A percentile compares a stretch with the other conserved stretches of the same genome.
Conservation (phyloP, 2,797 vertebrate species). For the Psittacula derbiana region DNA sequence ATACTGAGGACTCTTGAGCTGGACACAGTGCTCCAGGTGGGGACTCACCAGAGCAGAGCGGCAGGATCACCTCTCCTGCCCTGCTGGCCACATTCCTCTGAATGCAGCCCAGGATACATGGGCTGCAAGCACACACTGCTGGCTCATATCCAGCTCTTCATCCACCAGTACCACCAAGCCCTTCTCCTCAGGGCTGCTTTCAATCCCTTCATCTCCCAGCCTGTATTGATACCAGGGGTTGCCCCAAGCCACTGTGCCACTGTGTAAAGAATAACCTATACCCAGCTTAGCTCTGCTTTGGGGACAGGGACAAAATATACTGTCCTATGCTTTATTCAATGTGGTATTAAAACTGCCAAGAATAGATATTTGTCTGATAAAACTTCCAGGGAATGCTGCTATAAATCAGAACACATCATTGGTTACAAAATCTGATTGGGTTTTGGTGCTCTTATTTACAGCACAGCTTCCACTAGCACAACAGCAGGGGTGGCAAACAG, state of each 20-base stretch:
- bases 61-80: not conserved
- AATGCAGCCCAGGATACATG: not conserved
- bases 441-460: not conserved
- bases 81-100: not conserved
- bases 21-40: not conserved
- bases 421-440: not conserved
- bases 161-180: not conserved
- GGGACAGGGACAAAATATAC: not conserved
- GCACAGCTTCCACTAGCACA: not conserved
- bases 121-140: not conserved
- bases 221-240: not conserved
- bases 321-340: not conserved
- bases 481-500: not conserved
- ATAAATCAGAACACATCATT: not conserved
- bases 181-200: not conserved
- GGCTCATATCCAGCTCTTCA: not conserved
- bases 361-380: not conserved
- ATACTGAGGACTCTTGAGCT: not conserved
- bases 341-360: not conserved
- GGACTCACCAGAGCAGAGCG: not conserved
- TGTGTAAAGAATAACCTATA: not conserved
- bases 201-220: not conserved
- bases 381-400: not conserved
- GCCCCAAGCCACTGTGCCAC: not conserved
- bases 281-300: not conserved